phyloP scores from a whole-genome alignment of 1,140 invertebrate species.

The Drosophila pseudoananassae region DNA sequence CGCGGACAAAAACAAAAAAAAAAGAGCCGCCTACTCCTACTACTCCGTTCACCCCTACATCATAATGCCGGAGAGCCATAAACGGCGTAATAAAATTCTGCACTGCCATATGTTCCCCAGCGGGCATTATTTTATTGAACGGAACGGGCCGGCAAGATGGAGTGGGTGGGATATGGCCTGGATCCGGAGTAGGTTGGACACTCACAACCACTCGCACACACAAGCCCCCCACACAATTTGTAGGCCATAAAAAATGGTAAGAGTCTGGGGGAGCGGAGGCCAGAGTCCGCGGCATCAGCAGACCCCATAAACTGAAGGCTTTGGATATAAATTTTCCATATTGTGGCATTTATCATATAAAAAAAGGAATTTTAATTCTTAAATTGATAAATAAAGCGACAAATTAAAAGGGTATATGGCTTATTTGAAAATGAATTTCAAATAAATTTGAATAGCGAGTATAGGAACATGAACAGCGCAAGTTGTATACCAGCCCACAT shows the following conservation, averaged over 20 bases:
- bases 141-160: slow-evolving; percentile 29
- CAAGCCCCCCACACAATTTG: slow-evolving; percentile 52
- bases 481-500: not conserved
- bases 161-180: slow-evolving; percentile 34
- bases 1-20: slow-evolving; percentile 55
- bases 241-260: slow-evolving; percentile 50
- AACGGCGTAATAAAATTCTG: slow-evolving; percentile 81
- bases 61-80: slow-evolving; percentile 80
- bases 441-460: not conserved
- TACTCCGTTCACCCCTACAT: slow-evolving; percentile 32
- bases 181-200: slow-evolving; percentile 41
- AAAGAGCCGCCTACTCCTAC: not conserved
- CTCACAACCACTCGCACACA: not conserved
- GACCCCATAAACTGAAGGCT: slow-evolving; percentile 76
- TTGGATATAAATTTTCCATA: slow-evolving; percentile 77
- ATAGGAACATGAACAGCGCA: no score
- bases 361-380: slow-evolving; percentile 68
- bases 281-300: slow-evolving; percentile 12
- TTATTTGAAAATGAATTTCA: not conserved
- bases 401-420: not conserved
- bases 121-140: slow-evolving; percentile 80
- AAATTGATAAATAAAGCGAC: slow-evolving; percentile 67
- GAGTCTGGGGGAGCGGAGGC: slow-evolving; percentile 1
- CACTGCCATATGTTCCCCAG: slow-evolving; percentile 81
- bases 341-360: slow-evolving; percentile 78